phyloP scores from a whole-genome alignment of 2,888 invertebrate genomes.

The Drosophila vallismaia region DNA sequence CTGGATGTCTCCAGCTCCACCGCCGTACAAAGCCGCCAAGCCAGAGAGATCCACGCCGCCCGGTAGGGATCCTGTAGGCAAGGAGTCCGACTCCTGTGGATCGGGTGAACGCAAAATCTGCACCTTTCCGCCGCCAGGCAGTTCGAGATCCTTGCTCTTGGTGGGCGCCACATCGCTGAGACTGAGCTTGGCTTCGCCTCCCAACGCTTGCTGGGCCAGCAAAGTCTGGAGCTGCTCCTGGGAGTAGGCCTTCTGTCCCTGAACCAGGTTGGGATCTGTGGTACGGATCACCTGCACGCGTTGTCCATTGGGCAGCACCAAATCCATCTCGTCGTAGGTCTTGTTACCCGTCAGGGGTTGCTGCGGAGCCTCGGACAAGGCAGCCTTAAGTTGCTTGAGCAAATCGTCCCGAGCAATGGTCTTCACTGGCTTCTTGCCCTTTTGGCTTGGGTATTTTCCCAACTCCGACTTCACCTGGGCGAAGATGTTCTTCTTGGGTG shows the following conservation, averaged over 20 bases:
- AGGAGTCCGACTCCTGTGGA: slow-evolving; percentile 85
- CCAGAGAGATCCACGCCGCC: slow-evolving; percentile 80
- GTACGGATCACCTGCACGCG: slow-evolving; percentile 90
- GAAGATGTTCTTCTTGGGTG: slow-evolving; percentile 86
- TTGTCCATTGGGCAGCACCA: slow-evolving; percentile 90
- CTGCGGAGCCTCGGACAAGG: slow-evolving; percentile 88
- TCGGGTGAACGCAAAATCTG: slow-evolving; percentile 89
- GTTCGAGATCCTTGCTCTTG: slow-evolving; percentile 88
- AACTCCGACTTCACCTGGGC: slow-evolving; percentile 86
- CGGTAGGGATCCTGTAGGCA: slow-evolving; percentile 81
- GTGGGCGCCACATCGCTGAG: slow-evolving; percentile 78
- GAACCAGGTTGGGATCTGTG: slow-evolving; percentile 88
- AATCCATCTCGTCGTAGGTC: slow-evolving; percentile 90
- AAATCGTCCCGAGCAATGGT: slow-evolving; percentile 89
- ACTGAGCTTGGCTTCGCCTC: slow-evolving; percentile 61
- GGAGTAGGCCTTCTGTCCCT: slow-evolving; percentile 85
- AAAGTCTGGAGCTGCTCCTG: slow-evolving; percentile 84
- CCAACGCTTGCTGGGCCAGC: slow-evolving; percentile 72
- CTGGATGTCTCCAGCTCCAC: slow-evolving; percentile 68
- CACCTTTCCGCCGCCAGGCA: slow-evolving; percentile 90
- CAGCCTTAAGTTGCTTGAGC: slow-evolving; percentile 89
- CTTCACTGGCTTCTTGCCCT: slow-evolving; percentile 84
- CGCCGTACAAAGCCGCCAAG: slow-evolving; percentile 81
- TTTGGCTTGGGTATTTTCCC: slow-evolving; percentile 74
- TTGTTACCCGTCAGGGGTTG: slow-evolving; percentile 87